Evolutionary conservation across 2,797 vertebrate genomes (phyloP).

Genomic region (Pipistrellus kuhlii): DNA sequence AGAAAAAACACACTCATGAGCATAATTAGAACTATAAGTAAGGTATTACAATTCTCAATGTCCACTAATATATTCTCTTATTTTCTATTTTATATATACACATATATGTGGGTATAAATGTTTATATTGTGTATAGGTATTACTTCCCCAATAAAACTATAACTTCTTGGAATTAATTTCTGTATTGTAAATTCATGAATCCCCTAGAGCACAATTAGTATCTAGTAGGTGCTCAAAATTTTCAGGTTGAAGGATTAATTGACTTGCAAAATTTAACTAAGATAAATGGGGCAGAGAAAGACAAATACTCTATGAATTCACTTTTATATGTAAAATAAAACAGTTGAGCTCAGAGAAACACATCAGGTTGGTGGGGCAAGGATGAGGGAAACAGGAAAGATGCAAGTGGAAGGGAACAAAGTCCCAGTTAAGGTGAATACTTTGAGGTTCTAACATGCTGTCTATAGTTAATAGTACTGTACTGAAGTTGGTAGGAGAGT

Average conservation of each 20-base stretch:
- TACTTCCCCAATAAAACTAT: slow-evolving; percentile 18
- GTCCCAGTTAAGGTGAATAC: background rate
- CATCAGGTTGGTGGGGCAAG: background rate
- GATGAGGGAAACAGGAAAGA: background rate
- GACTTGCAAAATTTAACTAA: background rate
- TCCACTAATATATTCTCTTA: background rate
- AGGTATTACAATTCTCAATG: background rate
- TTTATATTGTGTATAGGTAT: background rate
- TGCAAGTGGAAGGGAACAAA: background rate
- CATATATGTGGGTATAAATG: background rate
- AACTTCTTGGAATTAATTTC: background rate
- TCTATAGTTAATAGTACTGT: background rate
- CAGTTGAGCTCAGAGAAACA: background rate
- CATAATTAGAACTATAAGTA: slow-evolving; percentile 35
- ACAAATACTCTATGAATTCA: background rate
- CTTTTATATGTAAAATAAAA: background rate
- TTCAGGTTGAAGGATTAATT: background rate
- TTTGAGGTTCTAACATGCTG: background rate
- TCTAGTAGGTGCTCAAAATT: slow-evolving; percentile 22
- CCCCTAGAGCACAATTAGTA: background rate
- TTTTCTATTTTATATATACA: background rate
- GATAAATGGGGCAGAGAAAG: slow-evolving; percentile 22
- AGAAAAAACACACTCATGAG: background rate
- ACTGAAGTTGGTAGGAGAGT: background rate
- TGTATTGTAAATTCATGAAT: background rate